Evolutionary conservation across 2,888 invertebrate species (phyloP).

Genomic region (Deladenus siricidicola): DNA sequence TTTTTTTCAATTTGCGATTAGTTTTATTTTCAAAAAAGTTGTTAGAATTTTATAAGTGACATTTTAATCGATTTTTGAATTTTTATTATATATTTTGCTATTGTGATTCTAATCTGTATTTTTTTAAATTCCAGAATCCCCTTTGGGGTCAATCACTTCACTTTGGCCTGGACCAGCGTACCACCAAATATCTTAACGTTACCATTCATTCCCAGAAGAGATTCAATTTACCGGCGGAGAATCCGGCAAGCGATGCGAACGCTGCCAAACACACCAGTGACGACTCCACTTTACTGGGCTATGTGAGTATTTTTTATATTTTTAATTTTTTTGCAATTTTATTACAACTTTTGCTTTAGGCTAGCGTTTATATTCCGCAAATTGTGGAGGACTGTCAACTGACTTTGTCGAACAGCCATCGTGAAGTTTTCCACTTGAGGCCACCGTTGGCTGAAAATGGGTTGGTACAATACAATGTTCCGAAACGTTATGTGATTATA

Average conservation of each 20-base stretch:
- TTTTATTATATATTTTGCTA: too few species aligned
- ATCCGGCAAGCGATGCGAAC: not conserved
- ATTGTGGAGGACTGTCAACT: slow-evolving; percentile 45
- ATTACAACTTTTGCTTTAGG: slow-evolving; percentile 14
- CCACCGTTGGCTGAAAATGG: slow-evolving; percentile 28
- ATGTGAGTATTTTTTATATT: slow-evolving; percentile 22
- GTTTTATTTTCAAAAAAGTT: not conserved
- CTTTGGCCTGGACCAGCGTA: slow-evolving; percentile 27
- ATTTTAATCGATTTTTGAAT: too few species aligned
- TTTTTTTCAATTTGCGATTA: too few species aligned
- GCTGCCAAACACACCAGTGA: slow-evolving; percentile 1
- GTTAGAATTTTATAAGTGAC: too few species aligned
- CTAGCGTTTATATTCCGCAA: slow-evolving; percentile 41
- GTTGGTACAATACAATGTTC: slow-evolving; percentile 6
- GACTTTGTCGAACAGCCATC: slow-evolving; percentile 47
- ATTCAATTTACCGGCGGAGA: not conserved
- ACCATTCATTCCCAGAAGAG: slow-evolving; percentile 35
- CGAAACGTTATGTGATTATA: not conserved
- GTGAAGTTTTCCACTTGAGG: slow-evolving; percentile 44
- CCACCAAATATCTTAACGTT: slow-evolving; percentile 37
- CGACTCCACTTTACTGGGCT: slow-evolving; percentile 35
- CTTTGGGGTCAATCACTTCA: slow-evolving; percentile 50
- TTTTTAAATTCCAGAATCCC: slow-evolving; percentile 29
- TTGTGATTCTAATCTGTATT: too few species aligned
- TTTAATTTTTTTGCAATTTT: not conserved